Evolutionary conservation across 1,140 invertebrate species (phyloP).

Genomic region (Drosophila virilis): DNA sequence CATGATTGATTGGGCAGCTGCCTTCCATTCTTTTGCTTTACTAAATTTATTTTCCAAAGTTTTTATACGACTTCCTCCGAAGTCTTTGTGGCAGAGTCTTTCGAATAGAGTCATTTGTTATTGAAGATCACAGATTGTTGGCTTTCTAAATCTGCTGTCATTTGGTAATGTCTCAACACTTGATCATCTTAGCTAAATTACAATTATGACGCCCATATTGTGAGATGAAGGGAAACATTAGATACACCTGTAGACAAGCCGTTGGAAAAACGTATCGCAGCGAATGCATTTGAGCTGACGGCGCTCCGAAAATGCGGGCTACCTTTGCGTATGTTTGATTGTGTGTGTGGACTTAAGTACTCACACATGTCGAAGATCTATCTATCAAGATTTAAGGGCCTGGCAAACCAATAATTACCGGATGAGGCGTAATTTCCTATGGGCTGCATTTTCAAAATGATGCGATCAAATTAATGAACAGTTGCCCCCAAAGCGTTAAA

Average conservation of each 20-base stretch:
- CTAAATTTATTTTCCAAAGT: background rate
- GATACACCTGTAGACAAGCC: constrained; percentile 56
- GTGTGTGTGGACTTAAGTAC: constrained; percentile 23
- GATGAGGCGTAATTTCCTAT: constrained; percentile 76
- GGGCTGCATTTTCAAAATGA: constrained; percentile 69
- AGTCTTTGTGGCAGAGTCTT: background rate
- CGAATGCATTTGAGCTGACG: constrained; percentile 52
- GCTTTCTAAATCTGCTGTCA: constrained; percentile 43
- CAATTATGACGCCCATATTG: constrained; percentile 67
- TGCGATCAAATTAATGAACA: constrained; percentile 76
- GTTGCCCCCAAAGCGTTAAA: constrained; percentile 45
- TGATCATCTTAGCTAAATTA: constrained; percentile 56
- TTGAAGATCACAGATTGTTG: constrained; percentile 8
- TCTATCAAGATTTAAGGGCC: constrained; percentile 71
- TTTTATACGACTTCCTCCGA: background rate
- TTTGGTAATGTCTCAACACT: constrained; percentile 36
- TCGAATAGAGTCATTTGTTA: constrained; percentile 2
- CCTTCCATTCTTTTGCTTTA: background rate
- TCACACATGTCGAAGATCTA: constrained; percentile 56
- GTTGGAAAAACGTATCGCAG: constrained; percentile 13
- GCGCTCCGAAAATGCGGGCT: constrained; percentile 64
- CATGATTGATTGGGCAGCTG: background rate
- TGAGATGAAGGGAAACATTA: constrained; percentile 38
- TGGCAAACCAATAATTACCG: constrained; percentile 78
- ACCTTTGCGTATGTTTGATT: constrained; percentile 13